Percentiles rank a stretch among this genome's conserved stretches.
Conservation (phyloP, 2,797 vertebrate genomes). For the Brotula barbata region DNA sequence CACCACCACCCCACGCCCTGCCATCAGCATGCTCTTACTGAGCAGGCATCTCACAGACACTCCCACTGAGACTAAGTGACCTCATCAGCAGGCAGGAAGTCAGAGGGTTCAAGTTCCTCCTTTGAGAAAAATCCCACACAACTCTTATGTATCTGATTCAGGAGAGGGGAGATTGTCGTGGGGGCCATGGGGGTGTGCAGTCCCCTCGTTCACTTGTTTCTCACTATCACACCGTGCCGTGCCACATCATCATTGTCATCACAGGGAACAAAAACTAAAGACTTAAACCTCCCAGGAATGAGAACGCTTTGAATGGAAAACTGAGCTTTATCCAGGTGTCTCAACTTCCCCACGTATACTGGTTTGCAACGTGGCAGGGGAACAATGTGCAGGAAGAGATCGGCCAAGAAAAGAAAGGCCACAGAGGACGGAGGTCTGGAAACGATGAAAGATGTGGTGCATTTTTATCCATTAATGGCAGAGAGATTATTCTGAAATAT, state of each 20-base stretch:
- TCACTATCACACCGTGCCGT: conserved; percentile 56
- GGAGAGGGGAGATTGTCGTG: conserved; percentile 24
- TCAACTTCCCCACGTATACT: conserved; percentile 40
- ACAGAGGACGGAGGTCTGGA: conserved; percentile 47
- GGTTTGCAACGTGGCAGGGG: conserved; percentile 51
- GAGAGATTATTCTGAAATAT: too few relatives aligned
- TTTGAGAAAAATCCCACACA: conserved; percentile 81
- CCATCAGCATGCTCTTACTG: conserved; percentile 64
- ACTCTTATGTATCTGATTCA: conserved; percentile 67
- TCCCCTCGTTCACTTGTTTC: conserved; percentile 54
- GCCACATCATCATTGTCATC: conserved; percentile 63
- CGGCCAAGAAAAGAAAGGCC: conserved; percentile 42
- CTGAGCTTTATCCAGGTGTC: conserved; percentile 64
- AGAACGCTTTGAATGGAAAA: conserved; percentile 49
- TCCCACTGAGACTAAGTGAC: conserved; percentile 80
- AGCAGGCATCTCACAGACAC: conserved; percentile 78
- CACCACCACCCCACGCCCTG: conserved; percentile 24
- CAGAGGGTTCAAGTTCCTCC: conserved; percentile 79
- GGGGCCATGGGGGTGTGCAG: conserved; percentile 63
- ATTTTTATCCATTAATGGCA: conserved; percentile 38
- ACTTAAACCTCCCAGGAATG: conserved; percentile 11
- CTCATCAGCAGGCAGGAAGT: conserved; percentile 85
- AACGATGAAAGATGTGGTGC: conserved; percentile 43
- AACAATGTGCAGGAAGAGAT: conserved; percentile 72
- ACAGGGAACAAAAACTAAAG: conserved; percentile 22